Evolutionary conservation across 2,888 invertebrate genomes (phyloP).

Genomic region (Tubulanus polymorphus): DNA sequence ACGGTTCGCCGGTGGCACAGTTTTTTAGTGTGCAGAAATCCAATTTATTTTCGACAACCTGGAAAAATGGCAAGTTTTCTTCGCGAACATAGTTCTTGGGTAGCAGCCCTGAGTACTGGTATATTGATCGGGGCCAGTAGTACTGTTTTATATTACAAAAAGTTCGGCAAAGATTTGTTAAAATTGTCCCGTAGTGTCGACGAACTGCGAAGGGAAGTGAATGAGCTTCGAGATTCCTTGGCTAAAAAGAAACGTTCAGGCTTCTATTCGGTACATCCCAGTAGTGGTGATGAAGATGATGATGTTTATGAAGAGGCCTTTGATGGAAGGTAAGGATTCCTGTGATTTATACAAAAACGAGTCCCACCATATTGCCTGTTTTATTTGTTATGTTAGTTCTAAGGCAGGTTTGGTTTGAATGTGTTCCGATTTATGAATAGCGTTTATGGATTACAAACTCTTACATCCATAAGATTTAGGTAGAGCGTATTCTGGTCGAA

Average conservation of each 20-base stretch:
- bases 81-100: constrained; percentile 19
- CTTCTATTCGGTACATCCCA: constrained; percentile 28
- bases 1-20: too few species aligned
- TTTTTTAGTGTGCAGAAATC: too few species aligned
- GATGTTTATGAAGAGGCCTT: constrained; percentile 43
- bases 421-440: too few species aligned
- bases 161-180: constrained; percentile 23
- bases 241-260: constrained; percentile 16
- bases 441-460: too few species aligned
- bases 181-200: constrained; percentile 28
- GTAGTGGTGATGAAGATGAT: constrained; percentile 42
- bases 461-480: too few species aligned
- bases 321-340: constrained; percentile 26
- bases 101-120: constrained; percentile 34
- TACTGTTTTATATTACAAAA: constrained; percentile 26
- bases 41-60: constrained; percentile 3
- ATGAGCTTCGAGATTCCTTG: constrained; percentile 22
- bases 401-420: too few species aligned
- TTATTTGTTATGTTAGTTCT: too few species aligned
- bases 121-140: constrained; percentile 34
- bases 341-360: too few species aligned
- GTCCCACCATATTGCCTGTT: too few species aligned
- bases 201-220: constrained; percentile 26
- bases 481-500: too few species aligned
- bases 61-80: constrained; percentile 20